These are phyloP conservation scores for Hylia prasina DNA, from an alignment of 2,113 vertebrate species.

Conservation along the genomic window DNA sequence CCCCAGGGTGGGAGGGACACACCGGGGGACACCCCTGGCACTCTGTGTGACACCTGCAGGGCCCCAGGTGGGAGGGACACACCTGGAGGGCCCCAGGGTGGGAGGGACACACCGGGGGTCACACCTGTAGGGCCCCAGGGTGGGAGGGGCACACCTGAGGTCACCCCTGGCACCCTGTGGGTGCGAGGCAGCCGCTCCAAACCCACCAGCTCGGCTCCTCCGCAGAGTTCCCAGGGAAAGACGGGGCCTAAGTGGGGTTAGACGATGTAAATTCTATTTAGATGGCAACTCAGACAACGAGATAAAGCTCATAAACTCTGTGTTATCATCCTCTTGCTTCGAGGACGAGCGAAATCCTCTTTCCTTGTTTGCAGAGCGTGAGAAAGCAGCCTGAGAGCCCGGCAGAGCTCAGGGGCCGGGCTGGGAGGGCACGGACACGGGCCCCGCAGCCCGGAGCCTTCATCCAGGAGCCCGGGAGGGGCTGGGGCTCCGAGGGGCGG, in stretches of 20 bases:
- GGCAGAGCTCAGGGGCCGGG: rapidly evolving
- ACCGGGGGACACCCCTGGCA: too few species aligned
- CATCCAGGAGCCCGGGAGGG: too few species aligned
- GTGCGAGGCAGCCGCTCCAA: not conserved
- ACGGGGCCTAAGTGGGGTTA: not conserved
- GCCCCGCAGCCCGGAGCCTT: too few species aligned
- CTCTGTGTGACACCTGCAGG: not conserved
- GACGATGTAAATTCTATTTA: not conserved
- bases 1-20: too few species aligned
- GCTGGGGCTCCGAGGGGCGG: not conserved
- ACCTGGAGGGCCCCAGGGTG: not conserved
- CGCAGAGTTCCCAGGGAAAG: rapidly evolving
- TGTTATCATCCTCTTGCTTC: not conserved
- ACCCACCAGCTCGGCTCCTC: not conserved
- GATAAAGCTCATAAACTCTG: not conserved
- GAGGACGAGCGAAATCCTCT: not conserved
- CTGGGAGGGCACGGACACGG: rapidly evolving
- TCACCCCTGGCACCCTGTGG: too few species aligned
- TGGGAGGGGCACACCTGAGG: too few species aligned
- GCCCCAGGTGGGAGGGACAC: too few species aligned
- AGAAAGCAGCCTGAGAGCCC: not conserved
- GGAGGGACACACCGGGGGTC: too few species aligned
- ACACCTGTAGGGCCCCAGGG: too few species aligned
- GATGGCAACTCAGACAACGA: not conserved
- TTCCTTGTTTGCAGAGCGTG: not conserved